Base-by-base conservation (phyloP, 1,140 invertebrate species). In the Drosophila watanabei region DNA sequence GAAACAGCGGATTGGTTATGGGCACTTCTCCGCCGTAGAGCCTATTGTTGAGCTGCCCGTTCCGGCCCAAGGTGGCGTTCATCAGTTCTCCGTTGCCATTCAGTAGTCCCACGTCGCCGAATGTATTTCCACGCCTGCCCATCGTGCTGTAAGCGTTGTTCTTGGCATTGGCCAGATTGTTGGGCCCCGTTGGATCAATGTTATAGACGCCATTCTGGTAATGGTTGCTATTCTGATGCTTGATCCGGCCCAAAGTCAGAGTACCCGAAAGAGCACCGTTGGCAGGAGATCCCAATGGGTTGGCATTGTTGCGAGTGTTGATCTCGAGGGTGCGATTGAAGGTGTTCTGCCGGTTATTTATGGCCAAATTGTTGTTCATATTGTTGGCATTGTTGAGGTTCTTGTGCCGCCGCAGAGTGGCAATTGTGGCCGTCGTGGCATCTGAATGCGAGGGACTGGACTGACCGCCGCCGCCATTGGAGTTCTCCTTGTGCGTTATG, bases 381-480 rank as follows among this genome's bases (percentile, higher is more conserved):
- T 89, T 88, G 33, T 89, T 88, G 20, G 84, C 48, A 43, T 88
- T 88, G 13, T 90, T 90, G 4, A 90, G 87, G 62, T 90, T 94
- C 93, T 95, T 94, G 76, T 94, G 94, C 6, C 95, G 94, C 10
- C 94, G 94, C 64, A 95, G 71, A 45, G 94, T 95, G 81, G 97
- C 96, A 49, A 97, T 94, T 0, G 96, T 96, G 1, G 92, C 92
- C 0, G 97, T 97, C 1, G 96, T 97, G 5, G 96, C 96, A 83
- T 97, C 97, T 0, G 96, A 97, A 82, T 97, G 95, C 1, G 96
- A 96, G 14, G 96, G 97, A 94, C 96, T 97, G 71, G 96, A 95
- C 93, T 97, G 96, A 54, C 96, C 96, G 56, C 79, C 96, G 39
- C 79, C 45, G 76, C 96, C 96, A 80, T 96, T 71, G 78, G 96